These are phyloP conservation scores for Lycocerus yunnanus DNA, from an alignment of 2,888 invertebrate genomes.

Conservation along the genomic window DNA sequence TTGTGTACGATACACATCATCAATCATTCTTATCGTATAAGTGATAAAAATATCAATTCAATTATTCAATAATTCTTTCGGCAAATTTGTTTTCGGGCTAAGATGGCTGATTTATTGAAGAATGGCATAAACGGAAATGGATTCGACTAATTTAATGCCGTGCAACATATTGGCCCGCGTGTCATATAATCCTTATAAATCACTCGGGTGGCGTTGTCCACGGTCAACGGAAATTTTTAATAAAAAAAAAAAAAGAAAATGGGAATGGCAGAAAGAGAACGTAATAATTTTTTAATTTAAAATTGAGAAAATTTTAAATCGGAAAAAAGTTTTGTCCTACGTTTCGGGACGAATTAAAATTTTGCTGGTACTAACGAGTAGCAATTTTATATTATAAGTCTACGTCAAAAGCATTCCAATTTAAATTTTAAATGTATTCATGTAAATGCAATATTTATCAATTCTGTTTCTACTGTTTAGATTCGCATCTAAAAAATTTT, in stretches of 20 bases:
- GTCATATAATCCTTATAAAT: background rate
- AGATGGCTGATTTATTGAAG: slow-evolving; percentile 1
- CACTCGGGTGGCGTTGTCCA: background rate
- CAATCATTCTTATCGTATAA: background rate
- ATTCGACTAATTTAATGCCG: background rate
- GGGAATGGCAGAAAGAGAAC: background rate
- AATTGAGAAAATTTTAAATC: background rate
- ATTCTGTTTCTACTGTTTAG: background rate
- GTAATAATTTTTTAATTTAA: background rate
- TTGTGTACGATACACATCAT: background rate
- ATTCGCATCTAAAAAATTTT: background rate
- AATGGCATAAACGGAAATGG: background rate
- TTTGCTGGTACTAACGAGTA: background rate
- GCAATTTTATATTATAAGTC: slow-evolving; percentile 7
- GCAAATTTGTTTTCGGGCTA: background rate
- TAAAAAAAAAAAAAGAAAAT: background rate
- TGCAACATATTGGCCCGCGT: background rate
- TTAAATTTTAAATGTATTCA: slow-evolving; percentile 16
- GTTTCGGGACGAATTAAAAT: background rate
- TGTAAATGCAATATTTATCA: slow-evolving; percentile 11
- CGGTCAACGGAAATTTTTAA: background rate
- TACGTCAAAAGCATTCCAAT: slow-evolving; percentile 2
- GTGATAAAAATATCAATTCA: slow-evolving; percentile 3
- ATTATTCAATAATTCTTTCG: slow-evolving; percentile 1
- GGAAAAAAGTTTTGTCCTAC: background rate